Evolutionary conservation across 2,113 vertebrate genomes (phyloP).

Genomic region (Nettapus auritus): DNA sequence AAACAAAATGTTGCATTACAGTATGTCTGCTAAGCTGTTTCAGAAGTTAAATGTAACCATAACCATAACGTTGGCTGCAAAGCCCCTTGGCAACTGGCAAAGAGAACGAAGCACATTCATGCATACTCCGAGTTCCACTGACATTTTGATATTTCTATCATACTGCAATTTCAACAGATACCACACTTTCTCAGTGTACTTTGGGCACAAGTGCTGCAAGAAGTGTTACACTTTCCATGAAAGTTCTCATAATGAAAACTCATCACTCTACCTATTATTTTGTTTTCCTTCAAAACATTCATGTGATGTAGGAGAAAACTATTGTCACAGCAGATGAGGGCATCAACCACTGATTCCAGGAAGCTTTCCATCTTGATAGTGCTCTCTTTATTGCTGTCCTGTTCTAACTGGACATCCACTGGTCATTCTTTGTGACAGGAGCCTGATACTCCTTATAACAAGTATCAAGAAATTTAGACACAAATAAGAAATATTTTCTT

Average conservation of each 20-base stretch:
- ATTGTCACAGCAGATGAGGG: background rate
- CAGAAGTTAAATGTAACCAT: background rate
- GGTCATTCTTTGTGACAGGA: background rate
- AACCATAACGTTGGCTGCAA: background rate
- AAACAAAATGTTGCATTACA: background rate
- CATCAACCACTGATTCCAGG: background rate
- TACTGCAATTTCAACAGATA: conserved; percentile 22
- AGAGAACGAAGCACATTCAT: background rate
- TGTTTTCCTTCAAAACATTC: background rate
- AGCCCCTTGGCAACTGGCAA: background rate
- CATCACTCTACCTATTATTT: background rate
- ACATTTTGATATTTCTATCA: conserved; percentile 51
- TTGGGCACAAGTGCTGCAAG: background rate
- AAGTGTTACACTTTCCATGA: background rate
- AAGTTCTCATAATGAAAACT: background rate
- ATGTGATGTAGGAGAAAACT: background rate
- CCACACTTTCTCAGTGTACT: background rate
- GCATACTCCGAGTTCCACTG: conserved; percentile 12
- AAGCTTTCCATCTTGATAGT: background rate
- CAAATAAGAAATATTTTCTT: background rate
- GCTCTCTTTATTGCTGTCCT: background rate
- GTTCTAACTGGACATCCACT: background rate
- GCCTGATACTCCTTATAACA: background rate
- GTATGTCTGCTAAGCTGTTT: background rate
- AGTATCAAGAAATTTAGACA: background rate